These are phyloP conservation scores for Cyclargus thomasi DNA, from an alignment of 1,140 invertebrate species.

Conservation along the genomic window DNA sequence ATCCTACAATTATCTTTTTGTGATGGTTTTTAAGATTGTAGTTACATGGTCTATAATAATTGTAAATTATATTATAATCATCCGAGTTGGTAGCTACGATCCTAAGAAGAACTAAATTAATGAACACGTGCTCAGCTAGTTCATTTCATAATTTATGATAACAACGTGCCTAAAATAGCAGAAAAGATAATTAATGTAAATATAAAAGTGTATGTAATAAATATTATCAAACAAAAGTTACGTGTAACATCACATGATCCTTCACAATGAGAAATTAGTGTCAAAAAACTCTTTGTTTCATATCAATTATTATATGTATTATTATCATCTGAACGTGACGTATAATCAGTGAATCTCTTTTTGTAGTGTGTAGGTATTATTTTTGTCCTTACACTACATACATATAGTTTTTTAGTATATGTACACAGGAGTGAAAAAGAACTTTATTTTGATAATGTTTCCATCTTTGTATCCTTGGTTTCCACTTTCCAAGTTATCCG, in stretches of 20 bases:
- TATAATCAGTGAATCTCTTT: not conserved
- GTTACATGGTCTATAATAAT: too few species aligned
- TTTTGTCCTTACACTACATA: constrained; percentile 38
- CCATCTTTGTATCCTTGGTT: too few species aligned
- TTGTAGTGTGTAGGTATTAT: not conserved
- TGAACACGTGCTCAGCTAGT: not conserved
- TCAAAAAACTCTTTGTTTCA: not conserved
- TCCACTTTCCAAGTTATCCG: too few species aligned
- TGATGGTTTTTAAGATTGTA: too few species aligned
- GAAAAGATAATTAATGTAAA: not conserved
- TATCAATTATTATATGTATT: not conserved
- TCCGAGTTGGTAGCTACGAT: too few species aligned
- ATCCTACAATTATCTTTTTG: not conserved
- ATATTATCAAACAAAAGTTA: not conserved
- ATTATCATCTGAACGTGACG: not conserved
- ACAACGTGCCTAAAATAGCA: not conserved
- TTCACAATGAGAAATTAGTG: not conserved
- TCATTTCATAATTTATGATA: not conserved
- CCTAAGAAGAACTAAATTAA: too few species aligned
- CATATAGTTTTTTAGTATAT: not conserved
- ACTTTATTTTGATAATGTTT: too few species aligned
- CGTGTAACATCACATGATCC: constrained; percentile 13
- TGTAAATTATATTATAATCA: too few species aligned
- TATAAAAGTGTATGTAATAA: constrained; percentile 1
- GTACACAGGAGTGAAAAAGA: too few species aligned